Percentiles rank a stretch among this genome's conserved stretches.
These are phyloP conservation scores for Globia sparganii DNA, from an alignment of 2,888 invertebrate genomes.

Conservation along the genomic window DNA sequence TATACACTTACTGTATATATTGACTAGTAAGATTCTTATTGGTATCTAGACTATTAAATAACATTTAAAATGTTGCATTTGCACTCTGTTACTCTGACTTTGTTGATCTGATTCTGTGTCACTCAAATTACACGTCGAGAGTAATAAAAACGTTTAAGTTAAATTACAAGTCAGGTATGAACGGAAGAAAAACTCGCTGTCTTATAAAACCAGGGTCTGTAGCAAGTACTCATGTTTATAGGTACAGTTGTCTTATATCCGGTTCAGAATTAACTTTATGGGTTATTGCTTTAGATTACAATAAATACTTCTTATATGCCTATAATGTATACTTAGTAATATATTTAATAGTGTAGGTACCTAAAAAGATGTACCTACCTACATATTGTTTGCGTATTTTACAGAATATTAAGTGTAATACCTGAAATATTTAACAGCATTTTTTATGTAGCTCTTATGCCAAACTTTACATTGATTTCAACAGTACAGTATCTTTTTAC, in stretches of 20 bases:
- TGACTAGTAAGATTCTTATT: conserved; percentile 20
- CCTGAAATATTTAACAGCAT: not conserved
- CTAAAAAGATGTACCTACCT: not conserved
- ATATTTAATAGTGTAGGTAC: not conserved
- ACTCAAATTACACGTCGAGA: conserved; percentile 54
- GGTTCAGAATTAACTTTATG: conserved; percentile 59
- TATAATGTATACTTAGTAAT: not conserved
- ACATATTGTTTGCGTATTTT: conserved; percentile 11
- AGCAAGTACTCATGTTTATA: conserved; percentile 55
- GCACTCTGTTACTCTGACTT: conserved; percentile 19
- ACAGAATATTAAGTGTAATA: conserved; percentile 5
- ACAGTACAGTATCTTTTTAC: not conserved
- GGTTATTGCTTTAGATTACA: conserved; percentile 52
- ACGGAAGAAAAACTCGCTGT: conserved; percentile 69
- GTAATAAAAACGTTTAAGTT: conserved; percentile 60
- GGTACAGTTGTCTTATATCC: conserved; percentile 56
- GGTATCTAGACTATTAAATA: not conserved
- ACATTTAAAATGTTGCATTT: conserved; percentile 10
- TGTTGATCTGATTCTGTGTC: conserved; percentile 61
- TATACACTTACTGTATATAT: not conserved
- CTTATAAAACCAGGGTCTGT: conserved; percentile 54
- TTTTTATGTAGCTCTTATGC: not conserved
- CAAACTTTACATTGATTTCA: conserved; percentile 18
- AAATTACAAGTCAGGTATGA: conserved; percentile 62
- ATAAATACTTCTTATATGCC: conserved; percentile 32